Conservation (phyloP, 2,797 vertebrate genomes). For the Knipowitschia caucasica region DNA sequence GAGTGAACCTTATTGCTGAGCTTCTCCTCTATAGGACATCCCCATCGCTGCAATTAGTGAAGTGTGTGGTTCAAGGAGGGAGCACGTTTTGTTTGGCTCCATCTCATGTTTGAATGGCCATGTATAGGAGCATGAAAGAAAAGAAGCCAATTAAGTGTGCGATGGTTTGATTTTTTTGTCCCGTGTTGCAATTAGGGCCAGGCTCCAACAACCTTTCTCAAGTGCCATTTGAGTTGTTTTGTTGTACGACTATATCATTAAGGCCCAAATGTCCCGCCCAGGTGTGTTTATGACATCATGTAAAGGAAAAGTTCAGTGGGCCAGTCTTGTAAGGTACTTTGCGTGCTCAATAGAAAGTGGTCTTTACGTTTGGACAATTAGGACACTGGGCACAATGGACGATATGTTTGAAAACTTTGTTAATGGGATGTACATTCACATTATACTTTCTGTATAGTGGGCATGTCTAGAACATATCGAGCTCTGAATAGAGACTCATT, state of each 20-base stretch:
- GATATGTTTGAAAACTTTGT: constrained; percentile 32
- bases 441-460: background rate
- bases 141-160: constrained; percentile 75
- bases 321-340: constrained; percentile 42
- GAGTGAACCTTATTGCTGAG: constrained; percentile 33
- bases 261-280: constrained; percentile 68
- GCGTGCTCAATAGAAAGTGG: constrained; percentile 36
- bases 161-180: constrained; percentile 72
- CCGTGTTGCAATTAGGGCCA: constrained; percentile 71
- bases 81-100: constrained; percentile 75
- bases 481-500: background rate
- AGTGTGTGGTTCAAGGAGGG: constrained; percentile 75
- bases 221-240: constrained; percentile 74
- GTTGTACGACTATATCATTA: constrained; percentile 75
- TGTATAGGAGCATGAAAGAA: constrained; percentile 71
- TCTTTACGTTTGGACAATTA: constrained; percentile 57
- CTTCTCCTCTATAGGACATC: constrained; percentile 38
- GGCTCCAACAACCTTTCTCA: constrained; percentile 65
- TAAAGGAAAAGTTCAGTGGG: constrained; percentile 51
- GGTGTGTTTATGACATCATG: constrained; percentile 64
- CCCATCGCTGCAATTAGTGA: constrained; percentile 70
- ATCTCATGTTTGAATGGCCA: constrained; percentile 73
- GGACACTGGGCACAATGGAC: constrained; percentile 27
- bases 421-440: background rate
- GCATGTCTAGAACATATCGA: too few species aligned